Evolutionary conservation across 2,888 invertebrate species (phyloP).

Genomic region (Tenthredo livida): DNA sequence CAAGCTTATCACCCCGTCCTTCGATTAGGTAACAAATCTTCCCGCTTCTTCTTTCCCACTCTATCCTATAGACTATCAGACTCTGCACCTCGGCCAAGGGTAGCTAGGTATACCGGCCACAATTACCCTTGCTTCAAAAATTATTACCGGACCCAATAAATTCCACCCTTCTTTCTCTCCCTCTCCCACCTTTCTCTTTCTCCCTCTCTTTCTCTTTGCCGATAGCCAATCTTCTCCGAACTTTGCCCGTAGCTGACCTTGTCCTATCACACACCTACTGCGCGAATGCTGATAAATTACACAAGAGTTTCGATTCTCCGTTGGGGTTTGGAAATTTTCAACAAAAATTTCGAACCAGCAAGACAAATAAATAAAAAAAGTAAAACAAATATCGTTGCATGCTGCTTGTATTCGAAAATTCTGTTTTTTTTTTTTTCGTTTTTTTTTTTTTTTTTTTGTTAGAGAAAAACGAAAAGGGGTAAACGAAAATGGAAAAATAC

Average conservation of each 20-base stretch:
- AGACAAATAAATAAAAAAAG: too few species aligned
- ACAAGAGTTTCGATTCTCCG: too few species aligned
- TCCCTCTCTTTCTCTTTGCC: not conserved
- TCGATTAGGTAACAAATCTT: constrained; percentile 52
- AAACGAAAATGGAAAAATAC: not conserved
- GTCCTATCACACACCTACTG: not conserved
- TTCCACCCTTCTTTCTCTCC: not conserved
- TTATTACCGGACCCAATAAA: constrained; percentile 43
- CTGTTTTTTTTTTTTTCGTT: too few species aligned
- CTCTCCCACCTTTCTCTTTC: not conserved
- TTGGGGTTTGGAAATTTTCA: too few species aligned
- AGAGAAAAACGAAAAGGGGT: not conserved
- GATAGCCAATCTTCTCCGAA: not conserved
- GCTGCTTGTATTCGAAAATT: not conserved
- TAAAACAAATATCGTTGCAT: too few species aligned
- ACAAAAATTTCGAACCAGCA: not conserved
- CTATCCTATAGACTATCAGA: not conserved
- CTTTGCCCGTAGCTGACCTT: constrained; percentile 3
- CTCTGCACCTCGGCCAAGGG: not conserved
- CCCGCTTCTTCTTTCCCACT: constrained; percentile 38
- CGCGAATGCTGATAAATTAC: too few species aligned
- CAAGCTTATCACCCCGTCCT: constrained; percentile 49
- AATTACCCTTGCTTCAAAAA: constrained; percentile 46
- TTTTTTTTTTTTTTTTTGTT: not conserved
- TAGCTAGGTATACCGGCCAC: not conserved